Evolutionary conservation across 2,113 vertebrate species (phyloP).

Genomic region (Egretta garzetta): DNA sequence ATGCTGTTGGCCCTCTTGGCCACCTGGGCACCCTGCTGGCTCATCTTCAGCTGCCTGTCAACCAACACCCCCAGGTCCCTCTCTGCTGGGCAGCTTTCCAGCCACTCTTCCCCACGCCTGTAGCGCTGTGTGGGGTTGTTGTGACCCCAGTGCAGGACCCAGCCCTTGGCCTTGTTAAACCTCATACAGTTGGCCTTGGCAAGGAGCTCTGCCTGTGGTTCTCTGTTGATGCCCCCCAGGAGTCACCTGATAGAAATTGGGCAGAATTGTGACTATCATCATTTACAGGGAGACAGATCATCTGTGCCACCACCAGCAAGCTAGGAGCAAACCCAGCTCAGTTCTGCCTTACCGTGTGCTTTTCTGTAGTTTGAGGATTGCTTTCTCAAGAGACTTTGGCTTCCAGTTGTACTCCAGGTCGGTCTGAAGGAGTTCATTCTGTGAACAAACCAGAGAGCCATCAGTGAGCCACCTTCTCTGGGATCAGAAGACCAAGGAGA

Average conservation of each 20-base stretch:
- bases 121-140: too few relatives aligned
- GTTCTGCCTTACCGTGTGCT: conserved; percentile 76
- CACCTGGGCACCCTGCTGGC: too few relatives aligned
- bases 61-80: too few relatives aligned
- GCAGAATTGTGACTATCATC: background rate
- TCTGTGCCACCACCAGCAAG: background rate
- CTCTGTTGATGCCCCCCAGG: background rate
- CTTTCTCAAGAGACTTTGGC: conserved; percentile 77
- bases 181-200: too few relatives aligned
- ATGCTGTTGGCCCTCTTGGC: too few relatives aligned
- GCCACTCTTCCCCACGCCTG: too few relatives aligned
- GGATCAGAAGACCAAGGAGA: background rate
- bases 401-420: conserved; percentile 75
- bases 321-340: background rate
- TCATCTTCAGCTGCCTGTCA: too few relatives aligned
- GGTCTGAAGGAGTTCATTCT: conserved; percentile 79
- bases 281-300: background rate
- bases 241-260: background rate
- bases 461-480: background rate
- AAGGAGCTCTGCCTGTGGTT: background rate
- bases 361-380: conserved; percentile 82
- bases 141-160: too few relatives aligned
- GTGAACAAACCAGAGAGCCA: background rate
- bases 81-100: too few relatives aligned
- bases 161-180: too few relatives aligned